A percentile compares a stretch with the other conserved stretches of the same genome.
Conservation (phyloP, 2,797 vertebrate genomes). For the Myiotriccus ornatus region DNA sequence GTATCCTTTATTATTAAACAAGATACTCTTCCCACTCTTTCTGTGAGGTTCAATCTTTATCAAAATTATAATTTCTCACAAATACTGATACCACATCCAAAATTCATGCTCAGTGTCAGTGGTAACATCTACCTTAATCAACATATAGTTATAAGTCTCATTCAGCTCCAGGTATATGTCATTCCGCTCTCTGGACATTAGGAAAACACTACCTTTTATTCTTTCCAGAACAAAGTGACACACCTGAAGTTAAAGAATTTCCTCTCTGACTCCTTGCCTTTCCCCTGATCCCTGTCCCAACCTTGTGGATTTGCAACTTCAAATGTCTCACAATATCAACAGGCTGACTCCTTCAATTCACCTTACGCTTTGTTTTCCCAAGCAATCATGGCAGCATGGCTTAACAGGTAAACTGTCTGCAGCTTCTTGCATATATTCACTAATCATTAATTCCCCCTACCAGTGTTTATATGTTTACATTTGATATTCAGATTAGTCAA, state of each 20-base stretch:
- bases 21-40: background rate
- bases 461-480: background rate
- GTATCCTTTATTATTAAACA: background rate
- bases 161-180: background rate
- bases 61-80: background rate
- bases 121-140: background rate
- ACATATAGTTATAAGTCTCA: background rate
- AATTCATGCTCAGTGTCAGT: background rate
- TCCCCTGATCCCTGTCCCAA: accelerated
- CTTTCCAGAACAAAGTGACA: background rate
- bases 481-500: background rate
- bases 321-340: background rate
- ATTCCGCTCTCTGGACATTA: background rate
- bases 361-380: background rate
- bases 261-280: background rate
- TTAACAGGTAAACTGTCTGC: background rate
- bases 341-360: background rate
- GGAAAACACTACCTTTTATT: background rate
- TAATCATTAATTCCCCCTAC: background rate
- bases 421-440: background rate
- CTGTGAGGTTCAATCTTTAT: background rate
- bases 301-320: background rate
- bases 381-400: background rate
- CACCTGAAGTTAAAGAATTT: background rate
- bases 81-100: background rate